Evolutionary conservation across 2,797 vertebrate genomes (phyloP).

Genomic region (Philypnodon macrostomus): DNA sequence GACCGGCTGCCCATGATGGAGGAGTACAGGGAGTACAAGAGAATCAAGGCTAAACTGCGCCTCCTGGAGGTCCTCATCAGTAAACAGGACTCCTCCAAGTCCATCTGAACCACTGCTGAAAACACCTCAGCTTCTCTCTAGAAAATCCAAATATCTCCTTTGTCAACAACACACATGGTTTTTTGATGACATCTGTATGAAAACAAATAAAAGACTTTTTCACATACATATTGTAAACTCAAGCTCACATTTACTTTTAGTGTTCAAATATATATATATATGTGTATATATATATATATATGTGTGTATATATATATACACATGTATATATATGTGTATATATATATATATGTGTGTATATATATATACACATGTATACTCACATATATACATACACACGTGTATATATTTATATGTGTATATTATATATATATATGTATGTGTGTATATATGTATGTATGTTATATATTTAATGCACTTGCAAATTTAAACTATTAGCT

Average conservation of each 20-base stretch:
- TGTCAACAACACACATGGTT: no score
- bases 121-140: slow-evolving; percentile 1
- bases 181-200: no score
- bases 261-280: not conserved
- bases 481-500: slow-evolving; percentile 1
- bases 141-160: no score
- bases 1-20: slow-evolving; percentile 91
- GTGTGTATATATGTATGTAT: not conserved
- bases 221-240: not conserved
- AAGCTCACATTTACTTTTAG: slow-evolving; percentile 1
- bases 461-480: no score
- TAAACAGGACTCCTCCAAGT: slow-evolving; percentile 98
- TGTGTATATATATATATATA: not conserved
- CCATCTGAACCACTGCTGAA: slow-evolving; percentile 78
- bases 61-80: slow-evolving; percentile 97
- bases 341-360: not conserved
- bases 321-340: not conserved
- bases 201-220: no score
- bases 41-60: slow-evolving; percentile 95
- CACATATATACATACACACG: no score
- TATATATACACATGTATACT: not conserved
- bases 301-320: not conserved
- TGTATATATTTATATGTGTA: not conserved
- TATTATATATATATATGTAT: not conserved
- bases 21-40: slow-evolving; percentile 95